Percentiles rank a stretch among this genome's conserved stretches.
phyloP scores from a whole-genome alignment of 2,113 vertebrate genomes.

The Phainopepla nitens region DNA sequence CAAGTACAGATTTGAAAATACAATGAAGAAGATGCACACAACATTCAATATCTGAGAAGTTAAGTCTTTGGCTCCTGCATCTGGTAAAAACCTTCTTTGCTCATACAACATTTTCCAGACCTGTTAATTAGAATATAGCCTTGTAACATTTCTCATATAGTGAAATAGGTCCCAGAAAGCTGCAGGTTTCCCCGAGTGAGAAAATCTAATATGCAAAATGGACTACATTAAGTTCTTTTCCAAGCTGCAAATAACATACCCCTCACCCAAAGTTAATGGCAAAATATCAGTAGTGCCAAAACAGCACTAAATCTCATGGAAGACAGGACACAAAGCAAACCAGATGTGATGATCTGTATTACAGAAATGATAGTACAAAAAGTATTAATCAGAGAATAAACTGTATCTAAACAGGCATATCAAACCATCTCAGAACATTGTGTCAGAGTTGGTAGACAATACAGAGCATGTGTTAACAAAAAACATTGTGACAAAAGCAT shows the following conservation, averaged over 20 bases:
- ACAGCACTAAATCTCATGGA: neutral
- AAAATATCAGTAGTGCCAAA: neutral
- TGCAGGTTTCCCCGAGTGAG: neutral
- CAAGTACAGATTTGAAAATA: neutral
- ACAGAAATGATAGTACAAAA: neutral
- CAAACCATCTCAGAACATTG: neutral
- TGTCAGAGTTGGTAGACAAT: neutral
- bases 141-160: neutral
- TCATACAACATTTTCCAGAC: neutral
- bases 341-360: neutral
- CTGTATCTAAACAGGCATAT: neutral
- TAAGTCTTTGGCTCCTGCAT: neutral
- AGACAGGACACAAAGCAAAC: neutral
- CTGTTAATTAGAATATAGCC: neutral
- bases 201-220: neutral
- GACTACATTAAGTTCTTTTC: neutral
- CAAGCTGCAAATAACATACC: fast-evolving
- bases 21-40: neutral
- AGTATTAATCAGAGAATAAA: neutral
- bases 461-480: neutral
- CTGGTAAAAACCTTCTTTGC: neutral
- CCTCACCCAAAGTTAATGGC: neutral
- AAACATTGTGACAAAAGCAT: neutral
- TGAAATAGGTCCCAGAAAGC: neutral
- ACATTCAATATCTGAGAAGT: neutral